phyloP scores from a whole-genome alignment of 2,888 invertebrate genomes.

The Dusona sp. region DNA sequence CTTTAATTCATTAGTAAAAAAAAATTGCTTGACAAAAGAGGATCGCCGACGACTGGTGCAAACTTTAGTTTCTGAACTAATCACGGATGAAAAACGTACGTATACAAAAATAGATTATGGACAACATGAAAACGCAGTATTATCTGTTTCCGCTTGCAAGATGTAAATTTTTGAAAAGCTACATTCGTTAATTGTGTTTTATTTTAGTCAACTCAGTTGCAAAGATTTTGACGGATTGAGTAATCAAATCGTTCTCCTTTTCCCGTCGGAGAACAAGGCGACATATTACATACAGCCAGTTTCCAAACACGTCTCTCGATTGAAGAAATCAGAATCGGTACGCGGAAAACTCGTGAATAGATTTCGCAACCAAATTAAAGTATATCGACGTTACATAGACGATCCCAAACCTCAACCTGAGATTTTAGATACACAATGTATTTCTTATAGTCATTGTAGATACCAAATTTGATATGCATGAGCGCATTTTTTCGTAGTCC shows the following conservation, averaged over 20 bases:
- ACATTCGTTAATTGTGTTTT: not conserved
- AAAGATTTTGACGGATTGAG: slow-evolving; percentile 46
- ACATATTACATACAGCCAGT: slow-evolving; percentile 48
- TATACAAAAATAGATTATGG: not conserved
- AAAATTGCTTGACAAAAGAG: not conserved
- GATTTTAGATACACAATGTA: too few species aligned
- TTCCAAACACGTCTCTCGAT: slow-evolving; percentile 36
- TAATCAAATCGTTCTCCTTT: slow-evolving; percentile 36
- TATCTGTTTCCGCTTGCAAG: too few species aligned
- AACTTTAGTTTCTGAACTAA: slow-evolving; percentile 13
- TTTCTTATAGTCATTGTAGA: too few species aligned
- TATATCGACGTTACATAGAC: slow-evolving; percentile 19
- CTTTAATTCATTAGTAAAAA: not conserved
- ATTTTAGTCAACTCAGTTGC: slow-evolving; percentile 24
- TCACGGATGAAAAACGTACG: slow-evolving; percentile 29
- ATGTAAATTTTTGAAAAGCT: too few species aligned
- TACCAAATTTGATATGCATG: too few species aligned
- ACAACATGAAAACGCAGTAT: not conserved
- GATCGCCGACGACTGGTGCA: slow-evolving; percentile 25
- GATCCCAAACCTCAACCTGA: slow-evolving; percentile 1
- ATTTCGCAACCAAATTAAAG: slow-evolving; percentile 55
- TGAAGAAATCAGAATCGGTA: slow-evolving; percentile 36
- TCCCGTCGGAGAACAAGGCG: slow-evolving; percentile 43
- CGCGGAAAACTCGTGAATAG: slow-evolving; percentile 44
- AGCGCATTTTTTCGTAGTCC: too few species aligned